Evolutionary conservation across 2,113 vertebrate genomes (phyloP), one percentile per base, ranked within the genome.

Genomic region (Burhinus bistriatus): DNA sequence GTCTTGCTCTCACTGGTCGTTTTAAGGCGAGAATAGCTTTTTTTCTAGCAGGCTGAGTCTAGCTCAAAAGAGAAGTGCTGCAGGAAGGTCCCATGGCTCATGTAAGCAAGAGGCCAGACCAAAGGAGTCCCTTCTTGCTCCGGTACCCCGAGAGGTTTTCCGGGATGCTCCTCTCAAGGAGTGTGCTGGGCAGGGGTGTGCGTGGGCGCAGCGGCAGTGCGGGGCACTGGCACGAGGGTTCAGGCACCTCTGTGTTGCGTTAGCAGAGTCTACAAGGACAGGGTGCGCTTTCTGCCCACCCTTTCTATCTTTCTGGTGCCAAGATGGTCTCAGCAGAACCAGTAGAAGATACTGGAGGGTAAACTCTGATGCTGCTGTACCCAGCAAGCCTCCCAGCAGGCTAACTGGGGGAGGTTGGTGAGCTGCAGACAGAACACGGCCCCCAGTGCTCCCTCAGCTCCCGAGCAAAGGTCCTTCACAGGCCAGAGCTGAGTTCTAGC

Each of bases 161-260:
- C 2, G 7, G 52, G 70, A 26, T 57, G 49, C 40, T 78, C 47
- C 22, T 75, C 42, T 34, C 32, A 26, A 38, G 34, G 25, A 11
- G 5, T 26, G 9, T 36, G 29, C 29, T 76, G 57, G 57, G 66
- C 47, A 89, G 61, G 20, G 32, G 7, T 20, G 12, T 51, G n/a
- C 2, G 1, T 40, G 55, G 62, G 44, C 77, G 42, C 26, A 17
- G 47, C 52, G 49, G 52, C 26, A 29, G 47, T 0, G 1, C 6
- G 2, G 38, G 21, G 20, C 47, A 34, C 29, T 38, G 55, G 55
- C 72, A 38, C 11, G 14, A 40, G 51, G 14, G 29, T 65, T 65
- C 0, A 0, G 36, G 20, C 47, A 62, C 16, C 52, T 27, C 61
- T 66, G 1, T 3, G 2, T 45, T 34, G 65, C 11, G 25, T 40